Evolutionary conservation across 2,888 invertebrate genomes (phyloP).

Genomic region (Notocelia uddmanniana): DNA sequence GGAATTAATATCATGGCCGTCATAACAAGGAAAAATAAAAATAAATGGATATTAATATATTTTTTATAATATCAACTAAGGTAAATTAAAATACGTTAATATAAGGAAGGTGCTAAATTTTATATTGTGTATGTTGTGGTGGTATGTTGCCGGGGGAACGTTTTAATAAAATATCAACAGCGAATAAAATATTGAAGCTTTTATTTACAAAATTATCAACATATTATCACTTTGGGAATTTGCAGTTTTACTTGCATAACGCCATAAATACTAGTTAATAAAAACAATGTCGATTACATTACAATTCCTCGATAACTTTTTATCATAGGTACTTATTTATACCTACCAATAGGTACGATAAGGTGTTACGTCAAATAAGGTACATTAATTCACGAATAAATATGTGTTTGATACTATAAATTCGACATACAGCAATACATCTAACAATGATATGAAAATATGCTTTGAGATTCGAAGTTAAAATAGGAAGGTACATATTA

Average conservation of each 20-base stretch:
- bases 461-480: conserved; percentile 41
- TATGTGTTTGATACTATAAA: conserved; percentile 41
- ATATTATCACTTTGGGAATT: conserved; percentile 86
- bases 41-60: no score
- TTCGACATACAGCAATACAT: conserved; percentile 42
- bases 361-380: conserved; percentile 45
- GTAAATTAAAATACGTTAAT: no score
- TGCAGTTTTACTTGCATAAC: conserved; percentile 84
- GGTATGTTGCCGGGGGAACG: not conserved
- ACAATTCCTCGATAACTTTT: conserved; percentile 72
- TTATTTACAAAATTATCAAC: conserved; percentile 86
- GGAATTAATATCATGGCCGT: no score
- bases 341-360: conserved; percentile 42
- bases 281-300: conserved; percentile 79
- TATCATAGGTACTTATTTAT: conserved; percentile 49
- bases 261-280: conserved; percentile 73
- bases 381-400: conserved; percentile 41
- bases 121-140: no score
- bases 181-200: conserved; percentile 83
- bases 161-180: conserved; percentile 49
- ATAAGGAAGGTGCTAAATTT: no score
- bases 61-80: no score
- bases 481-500: conserved; percentile 14
- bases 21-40: no score
- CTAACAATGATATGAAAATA: conserved; percentile 46